Conservation (phyloP, 2,113 vertebrate species). For the Rhineura floridana region DNA sequence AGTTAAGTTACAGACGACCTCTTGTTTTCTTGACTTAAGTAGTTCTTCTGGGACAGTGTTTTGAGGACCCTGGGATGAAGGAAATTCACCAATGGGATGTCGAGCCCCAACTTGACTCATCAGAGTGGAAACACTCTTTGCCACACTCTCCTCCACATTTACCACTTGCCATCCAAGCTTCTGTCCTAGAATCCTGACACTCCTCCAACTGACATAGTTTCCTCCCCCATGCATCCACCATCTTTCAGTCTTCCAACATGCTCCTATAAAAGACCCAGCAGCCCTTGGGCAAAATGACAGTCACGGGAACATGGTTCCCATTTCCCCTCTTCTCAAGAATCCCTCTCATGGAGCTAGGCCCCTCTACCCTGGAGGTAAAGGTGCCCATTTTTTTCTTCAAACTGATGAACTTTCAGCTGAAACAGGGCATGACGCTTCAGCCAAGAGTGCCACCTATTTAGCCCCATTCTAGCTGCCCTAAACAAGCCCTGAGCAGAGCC, state of each 20-base stretch:
- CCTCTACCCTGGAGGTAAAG: neutral
- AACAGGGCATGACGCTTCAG: neutral
- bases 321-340: neutral
- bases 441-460: neutral
- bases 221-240: neutral
- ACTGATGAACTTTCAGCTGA: neutral
- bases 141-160: neutral
- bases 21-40: neutral
- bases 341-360: neutral
- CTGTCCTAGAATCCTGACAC: neutral
- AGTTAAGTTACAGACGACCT: neutral
- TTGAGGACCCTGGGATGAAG: neutral
- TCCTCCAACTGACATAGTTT: neutral
- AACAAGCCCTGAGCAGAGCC: neutral
- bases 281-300: neutral
- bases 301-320: neutral
- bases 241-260: neutral
- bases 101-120: neutral
- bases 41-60: neutral
- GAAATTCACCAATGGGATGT: neutral
- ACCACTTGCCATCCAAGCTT: neutral
- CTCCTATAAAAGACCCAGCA: neutral
- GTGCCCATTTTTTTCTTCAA: neutral
- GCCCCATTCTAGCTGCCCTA: neutral
- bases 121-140: neutral